These are phyloP conservation scores for Pristionchus fissidentatus DNA, from an alignment of 2,888 invertebrate species.

Conservation along the genomic window DNA sequence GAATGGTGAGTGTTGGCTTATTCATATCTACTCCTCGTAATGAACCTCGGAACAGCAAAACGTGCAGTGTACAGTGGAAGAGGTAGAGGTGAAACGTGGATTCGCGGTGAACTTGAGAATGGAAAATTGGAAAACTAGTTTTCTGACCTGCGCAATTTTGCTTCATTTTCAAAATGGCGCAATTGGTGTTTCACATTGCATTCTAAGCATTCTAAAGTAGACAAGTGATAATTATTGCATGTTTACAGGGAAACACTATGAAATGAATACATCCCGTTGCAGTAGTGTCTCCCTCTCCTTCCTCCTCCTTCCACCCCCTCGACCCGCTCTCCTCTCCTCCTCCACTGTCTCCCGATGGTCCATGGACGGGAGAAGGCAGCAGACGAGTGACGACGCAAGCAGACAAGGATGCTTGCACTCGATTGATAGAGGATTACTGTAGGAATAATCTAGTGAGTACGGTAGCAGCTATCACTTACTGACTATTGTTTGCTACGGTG, in stretches of 20 bases:
- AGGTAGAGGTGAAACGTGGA: neutral
- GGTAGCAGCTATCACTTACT: too few relatives aligned
- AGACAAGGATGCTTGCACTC: slow-evolving; percentile 24
- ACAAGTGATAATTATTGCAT: neutral
- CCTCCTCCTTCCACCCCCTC: neutral
- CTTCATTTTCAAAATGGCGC: too few relatives aligned
- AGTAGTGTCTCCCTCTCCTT: neutral
- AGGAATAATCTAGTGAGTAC: slow-evolving; percentile 37
- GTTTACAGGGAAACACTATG: too few relatives aligned
- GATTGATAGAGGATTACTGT: slow-evolving; percentile 24
- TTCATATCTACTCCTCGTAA: too few relatives aligned
- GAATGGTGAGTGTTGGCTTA: neutral
- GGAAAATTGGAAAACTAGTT: too few relatives aligned
- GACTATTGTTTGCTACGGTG: too few relatives aligned
- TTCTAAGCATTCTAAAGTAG: too few relatives aligned
- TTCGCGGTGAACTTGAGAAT: neutral
- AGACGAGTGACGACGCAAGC: slow-evolving; percentile 23
- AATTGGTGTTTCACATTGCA: too few relatives aligned
- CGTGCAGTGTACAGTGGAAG: neutral
- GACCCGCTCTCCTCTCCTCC: slow-evolving; percentile 4
- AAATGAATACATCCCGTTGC: neutral
- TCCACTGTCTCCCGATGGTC: slow-evolving; percentile 15
- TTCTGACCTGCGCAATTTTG: too few relatives aligned
- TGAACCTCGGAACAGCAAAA: neutral
- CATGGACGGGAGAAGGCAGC: neutral